Base-by-base conservation (phyloP, 2,797 vertebrate genomes). In the Danio albolineatus region DNA sequence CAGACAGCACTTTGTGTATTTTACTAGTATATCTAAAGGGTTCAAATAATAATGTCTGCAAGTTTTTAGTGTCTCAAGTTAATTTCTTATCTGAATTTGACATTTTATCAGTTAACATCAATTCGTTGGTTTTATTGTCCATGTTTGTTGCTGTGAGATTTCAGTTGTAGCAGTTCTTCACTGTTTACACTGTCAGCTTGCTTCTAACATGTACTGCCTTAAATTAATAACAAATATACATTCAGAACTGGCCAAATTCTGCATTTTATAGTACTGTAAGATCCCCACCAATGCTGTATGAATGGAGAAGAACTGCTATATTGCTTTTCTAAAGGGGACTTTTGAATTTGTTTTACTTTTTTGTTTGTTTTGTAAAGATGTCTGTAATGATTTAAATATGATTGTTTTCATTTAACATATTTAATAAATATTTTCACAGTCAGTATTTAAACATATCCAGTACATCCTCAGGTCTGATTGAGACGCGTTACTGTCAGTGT, bases 261-360 rank as follows among this genome's bases (percentile, higher is more conserved):
- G 43, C 43, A 4, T 56, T 60, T 4, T 16, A 21, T 43, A 36
- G 1, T 28, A 28, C 65, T n/a, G 16, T 17, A 13, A 41, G 17
- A 39, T 16, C 2, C 19, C 39, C 6, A 10, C 19, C 7, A 14
- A 17, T 49, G 56, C 19, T 41, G 49, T 10, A 51, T 59, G 17
- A 73, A 69, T 56, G 54, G 49, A 21, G 62, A 57, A 57, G 60
- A 80, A 80, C 74, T 83, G 60, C 78, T 80, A 46, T 74, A 19
- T 21, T 61, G 6, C 38, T 51, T 44, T 75, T 36, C 10, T 39
- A 80, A 43, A 66, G 46, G 41, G 13, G 12, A 44, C 7, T n/a
- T 19, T 10, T 51, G 10, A 46, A 43, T 7, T 41, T 54, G 10
- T 49, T 65, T 56, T 44, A 3, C 4, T 16, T 54, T 66, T 4